Percentiles rank a stretch among this genome's conserved stretches.
These are phyloP conservation scores for Eudemis profundana DNA, from an alignment of 2,888 invertebrate genomes.

Conservation along the genomic window DNA sequence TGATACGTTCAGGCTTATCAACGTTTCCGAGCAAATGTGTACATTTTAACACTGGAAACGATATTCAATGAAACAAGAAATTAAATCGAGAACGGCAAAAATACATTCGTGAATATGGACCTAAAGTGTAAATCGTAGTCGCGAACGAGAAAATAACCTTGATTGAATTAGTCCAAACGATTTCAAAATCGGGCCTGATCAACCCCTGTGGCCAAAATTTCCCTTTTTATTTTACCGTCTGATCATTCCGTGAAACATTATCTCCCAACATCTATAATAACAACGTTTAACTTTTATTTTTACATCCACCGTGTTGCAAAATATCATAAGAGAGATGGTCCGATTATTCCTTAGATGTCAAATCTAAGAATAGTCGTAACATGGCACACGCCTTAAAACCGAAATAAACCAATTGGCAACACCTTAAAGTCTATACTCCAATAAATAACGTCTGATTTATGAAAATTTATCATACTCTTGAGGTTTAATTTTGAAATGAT, in stretches of 20 bases:
- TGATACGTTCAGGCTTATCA: constrained; percentile 29
- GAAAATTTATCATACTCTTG: constrained; percentile 84
- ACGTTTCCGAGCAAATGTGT: constrained; percentile 13
- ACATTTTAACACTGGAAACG: constrained; percentile 13
- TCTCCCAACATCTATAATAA: constrained; percentile 59
- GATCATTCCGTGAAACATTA: constrained; percentile 57
- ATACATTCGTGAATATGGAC: too few species aligned
- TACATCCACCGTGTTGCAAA: constrained; percentile 62
- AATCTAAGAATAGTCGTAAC: constrained; percentile 67
- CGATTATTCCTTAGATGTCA: constrained; percentile 67
- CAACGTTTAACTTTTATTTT: constrained; percentile 60
- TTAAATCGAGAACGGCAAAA: neutral
- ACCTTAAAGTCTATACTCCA: constrained; percentile 83
- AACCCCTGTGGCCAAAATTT: constrained; percentile 49
- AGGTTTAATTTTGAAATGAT: constrained; percentile 84
- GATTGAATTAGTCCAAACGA: constrained; percentile 35
- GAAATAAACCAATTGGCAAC: constrained; percentile 80
- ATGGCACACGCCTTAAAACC: constrained; percentile 65
- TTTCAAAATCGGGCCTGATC: constrained; percentile 28
- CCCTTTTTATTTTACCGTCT: constrained; percentile 49
- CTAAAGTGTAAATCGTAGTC: neutral
- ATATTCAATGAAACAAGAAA: neutral
- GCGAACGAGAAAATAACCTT: constrained; percentile 24
- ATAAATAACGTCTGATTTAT: constrained; percentile 84
- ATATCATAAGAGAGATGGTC: constrained; percentile 65